A percentile compares a stretch with the other conserved stretches of the same genome.
These are phyloP conservation scores for Garrulus glandarius DNA, from an alignment of 2,797 vertebrate genomes.

Conservation along the genomic window DNA sequence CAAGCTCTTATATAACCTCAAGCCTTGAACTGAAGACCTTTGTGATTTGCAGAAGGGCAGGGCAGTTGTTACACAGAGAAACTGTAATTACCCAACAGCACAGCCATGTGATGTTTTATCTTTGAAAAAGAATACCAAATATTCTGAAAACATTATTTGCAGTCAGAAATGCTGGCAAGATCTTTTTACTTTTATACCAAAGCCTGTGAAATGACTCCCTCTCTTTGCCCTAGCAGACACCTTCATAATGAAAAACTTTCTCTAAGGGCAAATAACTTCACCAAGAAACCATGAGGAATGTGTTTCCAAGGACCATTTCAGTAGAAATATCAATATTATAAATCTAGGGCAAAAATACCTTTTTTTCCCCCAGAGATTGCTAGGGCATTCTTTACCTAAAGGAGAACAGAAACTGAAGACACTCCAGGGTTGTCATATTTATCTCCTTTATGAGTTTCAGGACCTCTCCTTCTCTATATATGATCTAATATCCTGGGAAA, in stretches of 20 bases:
- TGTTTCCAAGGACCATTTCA: not conserved
- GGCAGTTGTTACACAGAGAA: not conserved
- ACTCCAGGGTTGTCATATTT: not conserved
- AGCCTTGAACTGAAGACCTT: not conserved
- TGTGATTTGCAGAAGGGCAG: not conserved
- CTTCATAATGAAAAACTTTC: not conserved
- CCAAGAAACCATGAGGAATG: not conserved
- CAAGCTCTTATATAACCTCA: not conserved
- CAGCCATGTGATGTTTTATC: not conserved
- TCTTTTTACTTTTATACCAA: not conserved
- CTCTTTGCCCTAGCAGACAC: not conserved
- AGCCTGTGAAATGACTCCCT: not conserved
- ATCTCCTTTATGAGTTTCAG: not conserved
- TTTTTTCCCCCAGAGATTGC: rapidly evolving
- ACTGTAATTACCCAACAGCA: not conserved
- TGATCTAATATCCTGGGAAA: not conserved
- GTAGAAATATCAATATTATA: not conserved
- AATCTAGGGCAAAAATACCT: not conserved
- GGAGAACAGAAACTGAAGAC: not conserved
- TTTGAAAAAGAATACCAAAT: not conserved
- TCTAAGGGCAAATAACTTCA: not conserved
- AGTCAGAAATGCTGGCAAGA: not conserved
- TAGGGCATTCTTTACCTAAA: not conserved
- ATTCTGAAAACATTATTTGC: not conserved
- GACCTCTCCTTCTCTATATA: not conserved